Evolutionary conservation across 2,113 vertebrate genomes (phyloP).

Genomic region (Brachyistius frenatus): DNA sequence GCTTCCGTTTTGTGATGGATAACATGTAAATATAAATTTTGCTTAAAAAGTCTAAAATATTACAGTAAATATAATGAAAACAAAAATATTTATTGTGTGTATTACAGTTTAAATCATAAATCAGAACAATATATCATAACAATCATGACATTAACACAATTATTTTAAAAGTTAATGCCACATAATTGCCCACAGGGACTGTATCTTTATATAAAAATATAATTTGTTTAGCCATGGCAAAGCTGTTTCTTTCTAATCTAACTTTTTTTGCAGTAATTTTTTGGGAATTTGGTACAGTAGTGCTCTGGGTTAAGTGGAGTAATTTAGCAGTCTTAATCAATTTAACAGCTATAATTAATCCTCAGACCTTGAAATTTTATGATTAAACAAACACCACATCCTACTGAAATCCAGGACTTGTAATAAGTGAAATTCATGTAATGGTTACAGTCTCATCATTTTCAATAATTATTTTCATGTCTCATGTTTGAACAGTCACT

Average conservation of each 20-base stretch:
- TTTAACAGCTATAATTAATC: constrained; percentile 39
- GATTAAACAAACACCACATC: background rate
- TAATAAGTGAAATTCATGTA: background rate
- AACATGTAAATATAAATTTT: background rate
- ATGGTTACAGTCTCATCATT: background rate
- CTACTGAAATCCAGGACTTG: background rate
- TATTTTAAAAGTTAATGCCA: background rate
- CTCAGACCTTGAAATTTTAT: background rate
- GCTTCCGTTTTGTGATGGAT: background rate
- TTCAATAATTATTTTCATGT: background rate
- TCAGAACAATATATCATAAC: background rate
- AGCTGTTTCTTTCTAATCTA: background rate
- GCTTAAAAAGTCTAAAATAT: background rate
- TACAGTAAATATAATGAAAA: background rate
- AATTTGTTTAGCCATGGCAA: background rate
- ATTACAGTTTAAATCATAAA: background rate
- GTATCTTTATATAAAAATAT: background rate
- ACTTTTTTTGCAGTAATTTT: background rate
- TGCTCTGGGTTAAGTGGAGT: constrained; percentile 28
- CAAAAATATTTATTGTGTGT: background rate
- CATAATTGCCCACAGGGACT: background rate
- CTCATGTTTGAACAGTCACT: too few relatives aligned
- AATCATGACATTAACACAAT: background rate
- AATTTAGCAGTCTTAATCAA: constrained; percentile 34
- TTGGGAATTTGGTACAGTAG: background rate